Evolutionary conservation across 1,140 invertebrate species (phyloP).

Genomic region (Neodiprion pinetum): DNA sequence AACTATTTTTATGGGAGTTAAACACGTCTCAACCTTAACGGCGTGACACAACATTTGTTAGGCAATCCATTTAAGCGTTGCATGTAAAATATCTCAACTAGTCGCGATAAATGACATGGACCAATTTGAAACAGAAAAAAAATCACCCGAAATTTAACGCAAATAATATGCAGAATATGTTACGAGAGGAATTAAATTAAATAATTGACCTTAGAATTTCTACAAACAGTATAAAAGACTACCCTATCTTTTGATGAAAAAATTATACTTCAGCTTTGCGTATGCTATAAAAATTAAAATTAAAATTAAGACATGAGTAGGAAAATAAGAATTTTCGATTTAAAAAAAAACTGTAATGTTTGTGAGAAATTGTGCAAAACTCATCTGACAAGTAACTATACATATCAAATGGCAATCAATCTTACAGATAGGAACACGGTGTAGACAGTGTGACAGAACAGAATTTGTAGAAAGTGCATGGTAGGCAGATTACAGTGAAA

Average conservation of each 20-base stretch:
- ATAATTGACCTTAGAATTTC: not conserved
- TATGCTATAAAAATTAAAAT: not conserved
- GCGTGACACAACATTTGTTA: too few relatives aligned
- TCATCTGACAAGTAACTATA: not conserved
- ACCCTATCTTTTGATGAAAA: not conserved
- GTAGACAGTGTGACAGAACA: slow-evolving; percentile 10
- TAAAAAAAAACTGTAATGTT: not conserved
- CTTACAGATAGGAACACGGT: not conserved
- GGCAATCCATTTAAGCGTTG: not conserved
- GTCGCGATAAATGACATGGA: not conserved
- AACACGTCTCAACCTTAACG: too few relatives aligned
- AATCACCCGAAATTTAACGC: not conserved
- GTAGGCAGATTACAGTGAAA: slow-evolving; percentile 45
- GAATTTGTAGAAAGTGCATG: slow-evolving; percentile 40
- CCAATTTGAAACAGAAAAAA: not conserved
- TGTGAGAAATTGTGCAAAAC: slow-evolving; percentile 3
- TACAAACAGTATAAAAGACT: not conserved
- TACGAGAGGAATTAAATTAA: not conserved
- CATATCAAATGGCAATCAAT: not conserved
- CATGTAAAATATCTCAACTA: not conserved
- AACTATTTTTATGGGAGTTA: too few relatives aligned
- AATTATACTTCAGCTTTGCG: not conserved
- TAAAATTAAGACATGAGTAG: not conserved
- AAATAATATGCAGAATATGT: not conserved
- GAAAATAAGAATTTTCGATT: too few relatives aligned